Base-by-base conservation (phyloP, 2,113 vertebrate species). In the Cygnus atratus region DNA sequence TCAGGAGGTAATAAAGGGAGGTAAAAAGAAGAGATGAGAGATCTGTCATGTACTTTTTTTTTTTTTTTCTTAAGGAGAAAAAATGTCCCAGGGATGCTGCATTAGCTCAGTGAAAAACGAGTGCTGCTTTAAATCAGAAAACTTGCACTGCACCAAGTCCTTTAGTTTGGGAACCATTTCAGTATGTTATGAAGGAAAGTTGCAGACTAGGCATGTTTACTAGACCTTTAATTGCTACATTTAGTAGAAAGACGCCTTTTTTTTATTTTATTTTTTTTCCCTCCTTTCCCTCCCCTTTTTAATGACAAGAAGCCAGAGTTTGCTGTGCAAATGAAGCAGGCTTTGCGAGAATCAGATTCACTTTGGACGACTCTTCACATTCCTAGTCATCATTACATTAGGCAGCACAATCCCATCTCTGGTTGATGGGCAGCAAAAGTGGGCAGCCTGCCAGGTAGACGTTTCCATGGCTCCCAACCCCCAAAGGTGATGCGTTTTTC, bases 391-490 rank as follows among this genome's bases (percentile, higher is more conserved):
- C 98, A 98, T 98, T 98, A 98, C 98, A 98, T 99, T 98, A 99
- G 98, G 97, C 98, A 97, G 97, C 97, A 97, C 98, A 98, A 97
- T 98, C 98, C 98, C 97, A 98, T 98, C 97, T 98, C 98, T 98
- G 97, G 97, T 92, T 98, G 98, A 98, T 98, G 98, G 98, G 98
- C 98, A 98, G 95, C 97, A 97, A 98, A 98, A 98, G 98, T 98
- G 98, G 99, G 99, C 98, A 99, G 98, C 94, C 95, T 99, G 98
- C 99, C 99, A 99, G 98, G 98, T 98, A 98, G 97, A 98, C 98
- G 98, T 99, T 99, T 98, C 99, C 98, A 99, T 99, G 99, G 98
- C 98, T 98, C 98, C 99, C 98, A 98, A 98, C 98, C 97, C 98
- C 97, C 98, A 98, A 99, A 99, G 98, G 98, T 99, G 98, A 98